These are phyloP conservation scores for Apus apus DNA, from an alignment of 2,113 vertebrate genomes.

Conservation along the genomic window DNA sequence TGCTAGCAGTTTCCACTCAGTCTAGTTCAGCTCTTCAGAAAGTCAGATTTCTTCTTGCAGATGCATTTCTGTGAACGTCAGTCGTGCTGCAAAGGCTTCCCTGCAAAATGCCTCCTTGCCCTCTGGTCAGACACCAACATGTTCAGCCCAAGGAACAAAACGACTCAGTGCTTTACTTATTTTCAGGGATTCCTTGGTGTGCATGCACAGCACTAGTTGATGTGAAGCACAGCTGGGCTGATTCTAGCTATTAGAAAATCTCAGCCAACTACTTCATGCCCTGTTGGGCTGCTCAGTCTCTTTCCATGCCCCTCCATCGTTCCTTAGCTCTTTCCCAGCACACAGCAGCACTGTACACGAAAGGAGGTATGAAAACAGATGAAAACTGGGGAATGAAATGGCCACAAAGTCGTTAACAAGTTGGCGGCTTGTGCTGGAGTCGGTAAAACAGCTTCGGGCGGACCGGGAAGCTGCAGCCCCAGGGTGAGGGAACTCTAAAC, in stretches of 20 bases:
- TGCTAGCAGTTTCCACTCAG: too few relatives aligned
- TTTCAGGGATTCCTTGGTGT: neutral
- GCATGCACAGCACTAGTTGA: neutral
- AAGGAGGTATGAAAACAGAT: accelerated
- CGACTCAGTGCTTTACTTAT: neutral
- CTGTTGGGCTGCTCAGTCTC: neutral
- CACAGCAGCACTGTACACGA: neutral
- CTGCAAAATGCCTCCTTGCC: neutral
- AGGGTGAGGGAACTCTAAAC: too few relatives aligned
- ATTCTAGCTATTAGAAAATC: neutral
- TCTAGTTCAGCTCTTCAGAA: too few relatives aligned
- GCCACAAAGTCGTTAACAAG: too few relatives aligned
- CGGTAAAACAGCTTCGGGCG: too few relatives aligned
- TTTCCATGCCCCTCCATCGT: neutral
- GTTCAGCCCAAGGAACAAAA: neutral
- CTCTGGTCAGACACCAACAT: neutral
- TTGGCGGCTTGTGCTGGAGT: too few relatives aligned
- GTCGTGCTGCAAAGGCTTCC: neutral
- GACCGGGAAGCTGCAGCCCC: too few relatives aligned
- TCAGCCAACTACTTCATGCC: neutral
- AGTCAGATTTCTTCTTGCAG: neutral
- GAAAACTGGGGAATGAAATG: too few relatives aligned
- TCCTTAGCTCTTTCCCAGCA: neutral
- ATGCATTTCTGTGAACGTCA: neutral
- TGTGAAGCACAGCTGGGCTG: neutral